A percentile compares a stretch with the other conserved stretches of the same genome.
phyloP scores from a whole-genome alignment of 1,140 invertebrate genomes.

The Philaenus spumarius region DNA sequence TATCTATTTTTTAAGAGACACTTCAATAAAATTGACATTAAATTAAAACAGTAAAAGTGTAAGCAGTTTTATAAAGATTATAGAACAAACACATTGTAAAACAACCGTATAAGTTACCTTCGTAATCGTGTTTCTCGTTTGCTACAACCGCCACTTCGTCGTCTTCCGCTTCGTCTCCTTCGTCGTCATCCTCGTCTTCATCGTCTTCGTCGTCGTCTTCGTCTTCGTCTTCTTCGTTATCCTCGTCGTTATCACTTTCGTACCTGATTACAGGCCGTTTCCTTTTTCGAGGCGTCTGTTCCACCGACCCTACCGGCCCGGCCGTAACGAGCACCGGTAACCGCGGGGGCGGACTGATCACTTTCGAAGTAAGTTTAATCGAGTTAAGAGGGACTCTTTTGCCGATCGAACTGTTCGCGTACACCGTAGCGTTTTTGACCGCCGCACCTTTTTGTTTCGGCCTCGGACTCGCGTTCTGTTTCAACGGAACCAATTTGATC shows the following conservation, averaged over 20 bases:
- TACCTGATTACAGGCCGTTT: constrained; percentile 35
- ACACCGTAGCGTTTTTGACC: too few relatives aligned
- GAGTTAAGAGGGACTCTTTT: neutral
- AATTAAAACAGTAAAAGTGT: too few relatives aligned
- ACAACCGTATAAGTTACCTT: constrained; percentile 6
- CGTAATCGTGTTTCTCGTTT: constrained; percentile 5
- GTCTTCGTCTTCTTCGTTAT: constrained; percentile 35
- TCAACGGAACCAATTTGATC: too few relatives aligned
- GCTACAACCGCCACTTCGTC: constrained; percentile 21
- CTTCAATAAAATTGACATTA: too few relatives aligned
- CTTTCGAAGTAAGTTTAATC: constrained; percentile 1
- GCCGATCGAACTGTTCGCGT: neutral
- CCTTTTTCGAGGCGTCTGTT: constrained; percentile 21
- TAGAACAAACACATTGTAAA: too few relatives aligned
- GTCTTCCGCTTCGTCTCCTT: constrained; percentile 29
- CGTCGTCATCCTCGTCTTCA: constrained; percentile 29
- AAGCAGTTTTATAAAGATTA: constrained; percentile 4
- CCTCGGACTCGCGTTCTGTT: too few relatives aligned
- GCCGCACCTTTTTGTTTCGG: too few relatives aligned
- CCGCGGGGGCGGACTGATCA: neutral
- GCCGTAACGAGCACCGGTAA: neutral
- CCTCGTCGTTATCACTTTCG: constrained; percentile 37
- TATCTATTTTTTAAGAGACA: too few relatives aligned
- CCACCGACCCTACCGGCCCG: neutral
- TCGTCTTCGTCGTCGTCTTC: constrained; percentile 34